A percentile compares a stretch with the other conserved stretches of the same genome.
Conservation (phyloP, 1,140 invertebrate genomes). For the Augochlora pura region DNA sequence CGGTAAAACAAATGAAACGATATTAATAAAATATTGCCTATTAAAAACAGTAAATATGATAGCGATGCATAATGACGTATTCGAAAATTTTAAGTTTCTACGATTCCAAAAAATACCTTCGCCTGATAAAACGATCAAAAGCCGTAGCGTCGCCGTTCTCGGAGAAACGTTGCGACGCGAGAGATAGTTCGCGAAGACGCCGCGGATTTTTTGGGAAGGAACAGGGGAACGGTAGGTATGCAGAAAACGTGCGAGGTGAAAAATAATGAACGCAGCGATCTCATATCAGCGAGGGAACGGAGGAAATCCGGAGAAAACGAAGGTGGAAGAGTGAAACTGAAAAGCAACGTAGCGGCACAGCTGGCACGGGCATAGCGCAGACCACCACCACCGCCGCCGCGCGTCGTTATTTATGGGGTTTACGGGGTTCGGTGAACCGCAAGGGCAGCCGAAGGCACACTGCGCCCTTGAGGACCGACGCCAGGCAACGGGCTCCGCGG, state of each 20-base stretch:
- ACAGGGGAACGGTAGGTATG: neutral
- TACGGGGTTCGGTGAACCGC: conserved; percentile 64
- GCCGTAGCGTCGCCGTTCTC: no score
- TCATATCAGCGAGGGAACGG: neutral
- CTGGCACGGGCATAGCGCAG: conserved; percentile 46
- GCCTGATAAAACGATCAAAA: no score
- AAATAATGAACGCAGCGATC: neutral
- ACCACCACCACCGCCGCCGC: no score
- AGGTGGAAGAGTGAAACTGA: conserved; percentile 51
- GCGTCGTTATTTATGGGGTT: conserved; percentile 65
- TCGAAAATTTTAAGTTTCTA: no score
- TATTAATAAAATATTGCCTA: no score
- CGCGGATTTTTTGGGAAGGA: no score
- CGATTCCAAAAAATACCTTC: no score
- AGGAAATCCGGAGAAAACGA: conserved; percentile 35
- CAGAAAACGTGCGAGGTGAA: neutral
- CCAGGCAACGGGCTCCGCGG: conserved; percentile 6
- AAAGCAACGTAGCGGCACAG: conserved; percentile 46
- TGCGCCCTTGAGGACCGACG: conserved; percentile 48
- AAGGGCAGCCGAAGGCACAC: conserved; percentile 56
- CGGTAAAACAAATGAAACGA: no score
- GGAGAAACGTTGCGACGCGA: no score
- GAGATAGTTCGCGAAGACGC: no score
- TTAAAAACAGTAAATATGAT: no score
- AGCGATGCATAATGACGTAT: no score